These are phyloP conservation scores for Argyra leucocephala DNA, from an alignment of 2,888 invertebrate species.

Conservation along the genomic window DNA sequence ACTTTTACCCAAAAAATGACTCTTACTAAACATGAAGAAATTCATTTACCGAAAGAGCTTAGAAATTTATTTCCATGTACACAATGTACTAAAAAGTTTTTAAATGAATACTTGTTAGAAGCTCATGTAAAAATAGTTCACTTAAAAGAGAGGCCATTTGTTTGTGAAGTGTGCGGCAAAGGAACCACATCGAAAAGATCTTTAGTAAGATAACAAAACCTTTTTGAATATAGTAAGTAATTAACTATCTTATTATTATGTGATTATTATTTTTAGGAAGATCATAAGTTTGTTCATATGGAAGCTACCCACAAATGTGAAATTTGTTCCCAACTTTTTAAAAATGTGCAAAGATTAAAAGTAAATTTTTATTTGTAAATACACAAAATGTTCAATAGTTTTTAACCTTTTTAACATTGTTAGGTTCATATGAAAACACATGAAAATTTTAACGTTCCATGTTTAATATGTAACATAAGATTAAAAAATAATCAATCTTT, in stretches of 20 bases:
- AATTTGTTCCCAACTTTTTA: conserved; percentile 27
- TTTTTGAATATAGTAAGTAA: background rate
- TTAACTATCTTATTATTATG: background rate
- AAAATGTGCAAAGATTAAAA: conserved; percentile 24
- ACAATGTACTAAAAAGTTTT: conserved; percentile 36
- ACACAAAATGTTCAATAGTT: background rate
- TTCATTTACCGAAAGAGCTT: conserved; percentile 29
- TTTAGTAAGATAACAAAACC: conserved; percentile 5
- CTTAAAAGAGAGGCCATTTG: conserved; percentile 31
- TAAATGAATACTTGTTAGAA: conserved; percentile 19
- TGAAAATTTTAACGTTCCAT: background rate
- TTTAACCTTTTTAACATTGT: background rate
- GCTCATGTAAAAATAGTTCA: conserved; percentile 23
- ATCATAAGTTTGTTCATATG: background rate
- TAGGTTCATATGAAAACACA: conserved; percentile 9
- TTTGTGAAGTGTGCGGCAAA: conserved; percentile 38
- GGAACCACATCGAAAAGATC: conserved; percentile 38
- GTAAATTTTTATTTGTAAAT: conserved; percentile 21
- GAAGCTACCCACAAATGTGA: conserved; percentile 27
- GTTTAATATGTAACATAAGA: background rate
- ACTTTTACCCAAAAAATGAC: conserved; percentile 15
- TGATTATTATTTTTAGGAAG: background rate
- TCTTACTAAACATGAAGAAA: conserved; percentile 25
- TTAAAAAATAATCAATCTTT: conserved; percentile 5
- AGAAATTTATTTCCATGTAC: conserved; percentile 29